Evolutionary conservation across 2,113 vertebrate genomes (phyloP).

Genomic region (Hypocryptadius cinnamomeus): DNA sequence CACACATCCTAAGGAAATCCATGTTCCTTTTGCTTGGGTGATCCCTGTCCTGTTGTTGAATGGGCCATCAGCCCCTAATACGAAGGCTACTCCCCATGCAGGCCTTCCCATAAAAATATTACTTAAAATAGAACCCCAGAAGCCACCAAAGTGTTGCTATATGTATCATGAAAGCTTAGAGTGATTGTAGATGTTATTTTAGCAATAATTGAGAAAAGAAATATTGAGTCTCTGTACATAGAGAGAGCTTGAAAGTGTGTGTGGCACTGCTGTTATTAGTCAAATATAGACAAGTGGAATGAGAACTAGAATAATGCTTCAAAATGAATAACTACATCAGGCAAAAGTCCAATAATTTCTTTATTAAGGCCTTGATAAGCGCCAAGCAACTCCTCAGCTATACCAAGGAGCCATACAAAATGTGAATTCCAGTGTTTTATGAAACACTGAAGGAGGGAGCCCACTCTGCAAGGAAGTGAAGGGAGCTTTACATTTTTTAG

Average conservation of each 20-base stretch:
- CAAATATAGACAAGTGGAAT: conserved; percentile 40
- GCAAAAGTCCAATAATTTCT: conserved; percentile 42
- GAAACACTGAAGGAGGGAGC: background rate
- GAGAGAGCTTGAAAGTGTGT: background rate
- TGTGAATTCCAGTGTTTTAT: background rate
- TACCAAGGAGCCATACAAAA: background rate
- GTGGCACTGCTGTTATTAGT: background rate
- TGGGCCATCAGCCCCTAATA: background rate
- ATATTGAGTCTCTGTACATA: background rate
- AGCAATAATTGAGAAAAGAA: conserved; percentile 16
- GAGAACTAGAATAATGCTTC: conserved; percentile 46
- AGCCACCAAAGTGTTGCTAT: background rate
- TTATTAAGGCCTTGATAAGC: conserved; percentile 30
- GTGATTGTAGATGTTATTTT: conserved; percentile 31
- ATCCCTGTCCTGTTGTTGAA: background rate
- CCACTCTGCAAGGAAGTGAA: background rate
- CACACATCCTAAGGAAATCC: background rate
- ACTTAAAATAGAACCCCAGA: background rate
- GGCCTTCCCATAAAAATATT: background rate
- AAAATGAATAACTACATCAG: conserved; percentile 45
- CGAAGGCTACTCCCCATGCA: background rate
- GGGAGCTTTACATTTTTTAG: background rate
- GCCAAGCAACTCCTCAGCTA: background rate
- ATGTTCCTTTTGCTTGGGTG: background rate
- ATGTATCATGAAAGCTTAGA: background rate